phyloP scores from a whole-genome alignment of 2,797 vertebrate genomes.

The Gobionotothen gibberifrons region DNA sequence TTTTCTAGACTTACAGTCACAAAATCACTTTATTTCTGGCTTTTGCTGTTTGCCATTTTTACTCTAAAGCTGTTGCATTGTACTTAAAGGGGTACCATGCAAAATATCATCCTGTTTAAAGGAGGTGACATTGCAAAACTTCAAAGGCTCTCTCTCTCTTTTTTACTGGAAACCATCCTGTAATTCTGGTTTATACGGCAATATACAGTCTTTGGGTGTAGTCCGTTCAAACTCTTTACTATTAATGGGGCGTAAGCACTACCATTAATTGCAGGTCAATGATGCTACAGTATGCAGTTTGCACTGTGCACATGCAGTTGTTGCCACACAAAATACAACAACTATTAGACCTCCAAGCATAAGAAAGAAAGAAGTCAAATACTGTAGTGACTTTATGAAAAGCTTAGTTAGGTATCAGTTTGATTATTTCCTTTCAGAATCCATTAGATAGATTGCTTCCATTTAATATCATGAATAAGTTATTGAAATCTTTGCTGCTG shows the following conservation, averaged over 20 bases:
- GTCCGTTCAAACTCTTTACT: constrained; percentile 1
- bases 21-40: too few species aligned
- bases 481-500: constrained; percentile 24
- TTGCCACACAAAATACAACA: constrained; percentile 9
- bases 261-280: constrained; percentile 14
- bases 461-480: constrained; percentile 57
- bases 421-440: constrained; percentile 18
- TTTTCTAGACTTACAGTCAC: too few species aligned
- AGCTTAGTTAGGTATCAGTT: background rate
- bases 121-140: background rate
- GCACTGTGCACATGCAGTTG: constrained; percentile 1
- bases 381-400: constrained; percentile 2
- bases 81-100: too few species aligned
- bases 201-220: background rate
- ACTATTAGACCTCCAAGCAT: background rate
- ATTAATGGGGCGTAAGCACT: constrained; percentile 7
- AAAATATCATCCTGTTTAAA: too few species aligned
- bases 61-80: too few species aligned
- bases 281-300: constrained; percentile 19
- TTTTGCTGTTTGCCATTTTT: too few species aligned
- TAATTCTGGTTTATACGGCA: constrained; percentile 11
- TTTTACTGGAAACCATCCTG: constrained; percentile 8
- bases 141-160: constrained; percentile 3
- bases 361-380: constrained; percentile 3
- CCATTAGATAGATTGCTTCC: constrained; percentile 26